Evolutionary conservation across 2,113 vertebrate species (phyloP), one percentile per base, ranked within the genome.

Genomic region (Gallinago jamesoni): DNA sequence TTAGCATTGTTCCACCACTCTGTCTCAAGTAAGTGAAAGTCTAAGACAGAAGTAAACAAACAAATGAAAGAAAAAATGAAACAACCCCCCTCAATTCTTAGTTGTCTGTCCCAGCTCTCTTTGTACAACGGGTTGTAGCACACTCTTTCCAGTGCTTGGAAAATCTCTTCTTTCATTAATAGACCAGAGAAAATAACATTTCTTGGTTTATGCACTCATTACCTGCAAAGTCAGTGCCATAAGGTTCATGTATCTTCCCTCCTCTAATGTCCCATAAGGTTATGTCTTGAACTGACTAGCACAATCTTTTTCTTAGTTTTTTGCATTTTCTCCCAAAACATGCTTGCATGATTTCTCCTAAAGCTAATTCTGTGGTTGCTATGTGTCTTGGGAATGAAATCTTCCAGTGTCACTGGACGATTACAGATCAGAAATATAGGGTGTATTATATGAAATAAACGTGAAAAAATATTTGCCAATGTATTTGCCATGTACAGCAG

Each of bases 21-120:
- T 80, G 3, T 27, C 66, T 68, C 35, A 87, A 60, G 35, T 48
- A 76, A 83, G 56, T 74, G 4, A 33, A 90, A 69, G 5, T 33
- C n/a, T 33, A 64, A 85, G 8, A n/a, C 6, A 87, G 20, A 81
- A 89, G 50, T 41, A 72, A 84, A 72, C 16, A 70, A 85, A 43
- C 7, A 60, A 84, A 72, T 12, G 3, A 45, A 53, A 41, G 6
- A 31, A 62, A 68, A 64, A 25, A 25, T 27, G 33, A 25, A 24
- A n/a, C 1, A 43, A 50, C 27, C 2, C 1, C 0, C 5, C 10
- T 43, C 19, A 8, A n/a, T 27, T 52, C 8, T 35, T 45, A 62
- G 7, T 20, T 55, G 8, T 45, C 24, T 63, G 14, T 77, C 24
- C 19, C 14, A 53, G 10, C 13, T 56, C 9, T 52, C 9, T 48